Conservation (phyloP, 2,797 vertebrate genomes). For the Thunnus albacares region DNA sequence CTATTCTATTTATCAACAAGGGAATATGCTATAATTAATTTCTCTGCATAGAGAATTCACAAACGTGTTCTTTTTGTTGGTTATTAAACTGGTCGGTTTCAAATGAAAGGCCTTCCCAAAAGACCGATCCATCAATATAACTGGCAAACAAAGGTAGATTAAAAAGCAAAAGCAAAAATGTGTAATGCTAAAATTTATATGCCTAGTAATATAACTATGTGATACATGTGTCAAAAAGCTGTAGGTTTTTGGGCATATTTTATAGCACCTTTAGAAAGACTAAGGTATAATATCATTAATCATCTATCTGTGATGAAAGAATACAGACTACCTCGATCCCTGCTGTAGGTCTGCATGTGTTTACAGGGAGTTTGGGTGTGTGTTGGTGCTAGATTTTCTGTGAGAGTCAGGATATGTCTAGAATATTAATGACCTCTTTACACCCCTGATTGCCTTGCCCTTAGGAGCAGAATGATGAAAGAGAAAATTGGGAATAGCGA, state of each 20-base stretch:
- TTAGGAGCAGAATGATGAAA: slow-evolving; percentile 57
- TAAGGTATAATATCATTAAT: slow-evolving; percentile 5
- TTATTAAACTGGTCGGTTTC: slow-evolving; percentile 22
- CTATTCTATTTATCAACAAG: slow-evolving; percentile 39
- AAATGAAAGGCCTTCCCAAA: slow-evolving; percentile 21
- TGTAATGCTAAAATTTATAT: background rate
- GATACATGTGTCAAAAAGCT: background rate
- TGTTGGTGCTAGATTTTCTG: slow-evolving; percentile 29
- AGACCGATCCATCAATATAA: slow-evolving; percentile 28
- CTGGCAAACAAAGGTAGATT: background rate
- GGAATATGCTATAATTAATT: slow-evolving; percentile 31
- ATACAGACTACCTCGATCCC: slow-evolving; percentile 1
- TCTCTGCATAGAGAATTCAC: slow-evolving; percentile 2
- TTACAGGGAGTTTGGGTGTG: background rate
- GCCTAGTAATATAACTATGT: background rate
- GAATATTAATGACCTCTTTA: slow-evolving; percentile 63
- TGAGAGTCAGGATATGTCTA: slow-evolving; percentile 21
- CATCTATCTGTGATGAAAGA: slow-evolving; percentile 17
- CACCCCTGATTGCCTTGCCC: slow-evolving; percentile 54
- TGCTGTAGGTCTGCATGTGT: slow-evolving; percentile 21
- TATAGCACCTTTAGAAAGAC: background rate
- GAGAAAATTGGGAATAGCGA: slow-evolving; percentile 47
- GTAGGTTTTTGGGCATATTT: background rate
- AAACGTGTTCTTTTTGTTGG: slow-evolving; percentile 21
- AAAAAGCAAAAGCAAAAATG: slow-evolving; percentile 2